Evolutionary conservation across 2,113 vertebrate genomes (phyloP), one percentile per base, ranked within the genome.

Genomic region (Equus quagga): DNA sequence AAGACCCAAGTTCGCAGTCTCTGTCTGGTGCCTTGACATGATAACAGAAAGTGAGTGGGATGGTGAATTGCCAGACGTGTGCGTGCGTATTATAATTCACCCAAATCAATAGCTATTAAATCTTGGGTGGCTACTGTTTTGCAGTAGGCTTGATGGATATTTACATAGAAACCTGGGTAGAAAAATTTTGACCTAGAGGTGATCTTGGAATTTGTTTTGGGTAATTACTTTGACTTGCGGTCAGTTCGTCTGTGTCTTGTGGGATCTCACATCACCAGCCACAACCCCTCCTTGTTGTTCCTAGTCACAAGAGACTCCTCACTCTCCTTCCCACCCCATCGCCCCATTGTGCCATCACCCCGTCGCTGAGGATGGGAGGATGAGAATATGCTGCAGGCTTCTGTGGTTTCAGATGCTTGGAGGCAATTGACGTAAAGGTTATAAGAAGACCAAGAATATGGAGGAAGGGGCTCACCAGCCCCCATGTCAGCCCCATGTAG

Each of bases 21-120:
- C 28, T 46, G 33, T 62, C 64, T 10, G 8, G 81, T 10, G 3
- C 67, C 72, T 67, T 58, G 90, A 26, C 24, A 0, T 14, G 44
- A 31, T 2, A 8, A 33, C 51, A 31, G 94, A 33, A 3, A 3
- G 12, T 60, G 23, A 33, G 18, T 1, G 2, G 60, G 33, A 6
- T 8, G 33, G 51, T 56, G 58, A 6, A 12, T 83, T 33, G 3
- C 33, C 80, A 49, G 9, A 7, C 14, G 21, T 36, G 19, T 15
- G n/a, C 2, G 0, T 33, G 26, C 1, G 0, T 41, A 4, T 17
- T 14, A 5, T 0, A 10, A 12, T 44, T 84, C 46, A 7, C 23
- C 65, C 6, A 14, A 9, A 79, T 28, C 87, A 33, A 51, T 8
- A 70, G 19, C 72, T 46, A 2, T 12, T 41, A 51, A 23, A 24